A percentile compares a stretch with the other conserved stretches of the same genome.
phyloP scores from a whole-genome alignment of 2,113 vertebrate genomes.

The Lagopus muta region DNA sequence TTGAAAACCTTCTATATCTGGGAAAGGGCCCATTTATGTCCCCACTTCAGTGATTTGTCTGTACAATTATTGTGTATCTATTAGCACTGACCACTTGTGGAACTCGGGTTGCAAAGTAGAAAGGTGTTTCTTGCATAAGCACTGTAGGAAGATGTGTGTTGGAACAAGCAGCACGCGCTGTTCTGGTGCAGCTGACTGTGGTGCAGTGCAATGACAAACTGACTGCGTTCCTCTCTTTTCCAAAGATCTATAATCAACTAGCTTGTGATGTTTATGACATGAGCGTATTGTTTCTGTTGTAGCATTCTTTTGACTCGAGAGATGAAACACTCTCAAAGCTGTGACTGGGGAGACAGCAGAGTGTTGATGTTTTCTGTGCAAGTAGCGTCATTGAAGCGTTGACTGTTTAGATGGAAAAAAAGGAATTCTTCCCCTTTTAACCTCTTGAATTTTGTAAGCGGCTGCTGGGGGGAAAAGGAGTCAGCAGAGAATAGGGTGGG shows the following conservation, averaged over 20 bases:
- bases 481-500: not conserved
- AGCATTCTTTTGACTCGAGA: slow-evolving; percentile 26
- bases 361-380: not conserved
- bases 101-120: not conserved
- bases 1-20: slow-evolving; percentile 8
- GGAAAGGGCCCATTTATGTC: not conserved
- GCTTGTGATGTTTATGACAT: slow-evolving; percentile 55
- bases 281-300: slow-evolving; percentile 39
- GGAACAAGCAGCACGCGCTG: not conserved
- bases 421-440: not conserved
- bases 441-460: not conserved
- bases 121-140: not conserved
- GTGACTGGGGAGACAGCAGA: not conserved
- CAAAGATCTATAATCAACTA: slow-evolving; percentile 62
- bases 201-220: not conserved
- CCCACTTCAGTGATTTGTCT: slow-evolving; percentile 31
- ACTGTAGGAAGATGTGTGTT: not conserved
- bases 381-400: not conserved
- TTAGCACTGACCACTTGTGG: slow-evolving; percentile 12
- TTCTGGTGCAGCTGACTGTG: not conserved
- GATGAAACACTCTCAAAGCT: not conserved
- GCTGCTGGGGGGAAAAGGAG: not conserved
- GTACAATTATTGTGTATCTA: slow-evolving; percentile 27
- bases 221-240: slow-evolving; percentile 38
- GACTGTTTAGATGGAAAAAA: not conserved